Evolutionary conservation across 2,113 vertebrate genomes (phyloP).

Genomic region (Mesocricetus auratus): DNA sequence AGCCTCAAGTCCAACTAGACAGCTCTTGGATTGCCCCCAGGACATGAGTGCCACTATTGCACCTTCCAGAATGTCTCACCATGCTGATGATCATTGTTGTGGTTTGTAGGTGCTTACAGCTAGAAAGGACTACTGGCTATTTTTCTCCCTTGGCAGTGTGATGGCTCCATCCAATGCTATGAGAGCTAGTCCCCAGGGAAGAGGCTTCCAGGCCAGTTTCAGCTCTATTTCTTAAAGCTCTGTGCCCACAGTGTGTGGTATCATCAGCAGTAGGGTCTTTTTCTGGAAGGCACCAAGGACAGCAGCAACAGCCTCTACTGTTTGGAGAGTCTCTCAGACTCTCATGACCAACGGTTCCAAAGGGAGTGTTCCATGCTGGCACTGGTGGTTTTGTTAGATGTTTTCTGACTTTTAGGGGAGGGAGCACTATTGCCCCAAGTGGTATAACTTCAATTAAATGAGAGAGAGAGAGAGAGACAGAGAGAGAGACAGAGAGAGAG

Average conservation of each 20-base stretch:
- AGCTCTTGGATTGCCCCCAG: not conserved
- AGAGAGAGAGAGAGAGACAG: not conserved
- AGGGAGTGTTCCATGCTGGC: not conserved
- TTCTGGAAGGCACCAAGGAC: not conserved
- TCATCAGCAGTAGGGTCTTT: not conserved
- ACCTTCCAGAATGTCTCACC: not conserved
- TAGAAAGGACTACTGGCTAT: too few relatives aligned
- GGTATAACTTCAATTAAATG: not conserved
- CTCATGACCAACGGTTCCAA: not conserved
- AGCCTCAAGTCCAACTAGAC: not conserved
- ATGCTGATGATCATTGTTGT: fast-evolving
- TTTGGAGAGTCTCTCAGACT: not conserved
- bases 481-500: too few relatives aligned
- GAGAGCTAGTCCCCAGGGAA: not conserved
- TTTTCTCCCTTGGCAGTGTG: too few relatives aligned
- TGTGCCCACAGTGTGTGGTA: not conserved
- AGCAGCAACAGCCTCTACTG: not conserved
- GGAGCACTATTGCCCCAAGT: not conserved
- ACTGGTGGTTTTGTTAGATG: not conserved
- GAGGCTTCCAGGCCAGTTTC: not conserved
- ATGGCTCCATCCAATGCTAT: not conserved
- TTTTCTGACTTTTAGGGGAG: not conserved
- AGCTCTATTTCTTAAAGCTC: not conserved
- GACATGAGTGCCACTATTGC: not conserved
- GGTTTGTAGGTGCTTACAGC: too few relatives aligned